A percentile compares a stretch with the other conserved stretches of the same genome.
These are phyloP conservation scores for Drosophila imparisetae DNA, from an alignment of 2,888 invertebrate species.

Conservation along the genomic window DNA sequence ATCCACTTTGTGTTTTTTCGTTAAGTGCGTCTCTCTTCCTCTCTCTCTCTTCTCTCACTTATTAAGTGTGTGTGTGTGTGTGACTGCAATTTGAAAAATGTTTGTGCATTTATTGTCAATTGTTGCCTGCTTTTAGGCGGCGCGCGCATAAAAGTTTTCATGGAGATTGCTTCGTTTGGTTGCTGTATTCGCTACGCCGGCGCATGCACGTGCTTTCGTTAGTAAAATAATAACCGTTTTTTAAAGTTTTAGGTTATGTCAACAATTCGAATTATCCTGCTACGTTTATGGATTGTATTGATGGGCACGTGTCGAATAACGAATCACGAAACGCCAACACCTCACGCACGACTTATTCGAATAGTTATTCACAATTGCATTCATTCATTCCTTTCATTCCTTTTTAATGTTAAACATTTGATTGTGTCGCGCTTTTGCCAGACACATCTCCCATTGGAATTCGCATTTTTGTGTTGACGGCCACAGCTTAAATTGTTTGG, in stretches of 20 bases:
- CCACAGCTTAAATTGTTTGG: conserved; percentile 21
- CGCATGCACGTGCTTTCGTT: conserved; percentile 3
- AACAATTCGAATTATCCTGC: background rate
- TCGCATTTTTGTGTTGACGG: conserved; percentile 8
- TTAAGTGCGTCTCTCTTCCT: conserved; percentile 1
- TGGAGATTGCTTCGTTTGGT: conserved; percentile 11
- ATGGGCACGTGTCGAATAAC: background rate
- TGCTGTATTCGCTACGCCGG: conserved; percentile 22
- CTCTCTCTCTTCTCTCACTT: background rate
- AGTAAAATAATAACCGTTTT: conserved; percentile 3
- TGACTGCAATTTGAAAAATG: conserved; percentile 38
- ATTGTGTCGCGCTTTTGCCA: background rate
- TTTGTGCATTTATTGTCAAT: background rate
- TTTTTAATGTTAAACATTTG: background rate
- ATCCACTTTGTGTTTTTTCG: conserved; percentile 17
- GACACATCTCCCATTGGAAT: conserved; percentile 18
- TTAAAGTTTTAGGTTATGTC: conserved; percentile 15
- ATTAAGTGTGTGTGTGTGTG: conserved; percentile 3
- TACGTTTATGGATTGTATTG: background rate
- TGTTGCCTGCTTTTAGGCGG: conserved; percentile 42
- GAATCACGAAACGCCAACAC: background rate
- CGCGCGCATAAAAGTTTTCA: conserved; percentile 4
- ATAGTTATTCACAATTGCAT: background rate
- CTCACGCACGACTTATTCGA: background rate
- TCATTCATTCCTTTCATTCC: too few species aligned